Base-by-base conservation (phyloP, 2,113 vertebrate species). In the Miniopterus natalensis region DNA sequence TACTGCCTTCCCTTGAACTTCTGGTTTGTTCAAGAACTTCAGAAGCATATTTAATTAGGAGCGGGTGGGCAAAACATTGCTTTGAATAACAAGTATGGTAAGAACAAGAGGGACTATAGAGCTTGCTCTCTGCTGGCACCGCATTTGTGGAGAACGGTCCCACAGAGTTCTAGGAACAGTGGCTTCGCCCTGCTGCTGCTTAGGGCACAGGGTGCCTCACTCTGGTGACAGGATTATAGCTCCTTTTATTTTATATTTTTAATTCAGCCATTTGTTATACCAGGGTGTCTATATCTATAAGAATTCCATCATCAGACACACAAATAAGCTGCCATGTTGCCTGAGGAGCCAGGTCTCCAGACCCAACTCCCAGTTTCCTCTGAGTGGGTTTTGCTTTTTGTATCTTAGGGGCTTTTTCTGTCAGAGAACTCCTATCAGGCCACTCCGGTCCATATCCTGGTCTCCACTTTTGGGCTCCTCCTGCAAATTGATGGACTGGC, bases 21-120 rank as follows among this genome's bases (percentile, higher is more conserved):
- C 75, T 78, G 74, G 92, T 80, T 92, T 97, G 47, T 84, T 94
- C 59, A 80, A 95, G 42, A 90, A 66, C 40, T 90, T 95, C 6
- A 90, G 65, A 23, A 29, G 2, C 57, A 75, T 95, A 80, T 92
- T 84, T 84, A 84, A 61, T 91, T 92, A 49, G 51, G 29, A n/a
- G 13, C 42, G 31, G 45, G 47, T 59, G 47, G 27, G n/a, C 53
- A 84, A 87, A 70, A 84, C 74, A 92, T 61, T 80, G 29, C 57
- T 59, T 92, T 53, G 68, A 78, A 73, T 74, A 81, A 51, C 6
- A 49, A 73, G 10, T 40, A 42, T 21, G 18, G 55, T 90, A 47
- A 84, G 55, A 87, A 79, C 49, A 80, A 6, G 18, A 51, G 2
- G 65, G 77, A 63, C 29, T 25, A 25, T 3, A 88, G 36, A 3